Percentiles rank a stretch among this genome's conserved stretches.
Conservation (phyloP, 2,797 vertebrate species). For the Pangasius larnaudii region DNA sequence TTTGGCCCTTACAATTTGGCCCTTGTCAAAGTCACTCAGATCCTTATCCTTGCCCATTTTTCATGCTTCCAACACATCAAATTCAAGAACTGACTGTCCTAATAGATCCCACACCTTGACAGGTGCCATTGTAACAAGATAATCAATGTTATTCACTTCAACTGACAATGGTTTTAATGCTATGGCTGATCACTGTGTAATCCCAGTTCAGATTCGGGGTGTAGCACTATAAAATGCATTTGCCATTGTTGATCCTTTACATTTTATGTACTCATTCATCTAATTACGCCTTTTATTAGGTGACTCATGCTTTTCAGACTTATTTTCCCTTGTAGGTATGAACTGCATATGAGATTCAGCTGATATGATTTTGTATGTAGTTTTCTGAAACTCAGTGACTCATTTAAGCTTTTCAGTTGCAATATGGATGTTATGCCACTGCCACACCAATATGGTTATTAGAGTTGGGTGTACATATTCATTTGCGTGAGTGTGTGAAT, state of each 20-base stretch:
- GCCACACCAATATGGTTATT: background rate
- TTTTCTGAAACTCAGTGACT: conserved; percentile 11
- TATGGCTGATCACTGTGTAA: background rate
- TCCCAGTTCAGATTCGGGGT: background rate
- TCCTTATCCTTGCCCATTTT: no score
- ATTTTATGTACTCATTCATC: no score
- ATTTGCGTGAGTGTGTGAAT: conserved; percentile 32
- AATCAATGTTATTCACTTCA: no score
- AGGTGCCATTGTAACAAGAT: no score
- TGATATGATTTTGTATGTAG: background rate
- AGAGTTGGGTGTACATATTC: background rate
- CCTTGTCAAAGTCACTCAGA: no score
- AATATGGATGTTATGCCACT: background rate
- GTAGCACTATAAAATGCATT: no score
- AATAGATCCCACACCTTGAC: no score
- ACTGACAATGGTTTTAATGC: no score
- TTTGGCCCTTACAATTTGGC: no score
- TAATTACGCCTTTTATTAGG: background rate
- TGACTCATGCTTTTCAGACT: conserved; percentile 40
- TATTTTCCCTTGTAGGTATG: conserved; percentile 55
- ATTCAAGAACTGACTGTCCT: no score
- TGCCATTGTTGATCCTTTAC: no score
- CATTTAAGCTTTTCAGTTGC: conserved; percentile 26
- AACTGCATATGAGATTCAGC: conserved; percentile 42
- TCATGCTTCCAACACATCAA: no score